Evolutionary conservation across 2,888 invertebrate species (phyloP).

Genomic region (Maniola hyperantus): DNA sequence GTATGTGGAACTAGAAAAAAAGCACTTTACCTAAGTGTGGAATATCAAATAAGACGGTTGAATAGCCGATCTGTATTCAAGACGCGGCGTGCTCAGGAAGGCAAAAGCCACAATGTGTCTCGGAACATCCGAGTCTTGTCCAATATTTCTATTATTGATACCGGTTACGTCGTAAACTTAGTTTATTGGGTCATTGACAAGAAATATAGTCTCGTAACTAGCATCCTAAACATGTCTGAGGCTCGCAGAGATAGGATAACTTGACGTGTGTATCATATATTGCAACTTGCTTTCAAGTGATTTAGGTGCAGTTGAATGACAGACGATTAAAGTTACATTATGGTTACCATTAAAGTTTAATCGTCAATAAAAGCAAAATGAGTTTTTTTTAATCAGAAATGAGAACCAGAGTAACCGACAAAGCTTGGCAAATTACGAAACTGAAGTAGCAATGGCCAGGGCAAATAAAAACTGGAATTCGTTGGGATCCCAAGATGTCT

Average conservation of each 20-base stretch:
- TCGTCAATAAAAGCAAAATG: too few species aligned
- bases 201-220: constrained; percentile 27
- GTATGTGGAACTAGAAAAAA: constrained; percentile 54
- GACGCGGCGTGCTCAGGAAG: constrained; percentile 61
- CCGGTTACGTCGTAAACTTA: constrained; percentile 38
- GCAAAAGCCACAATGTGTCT: constrained; percentile 73
- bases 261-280: constrained; percentile 11
- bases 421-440: too few species aligned
- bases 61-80: constrained; percentile 63
- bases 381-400: too few species aligned
- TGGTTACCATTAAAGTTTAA: too few species aligned
- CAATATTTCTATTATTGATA: constrained; percentile 69
- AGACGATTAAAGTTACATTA: neutral
- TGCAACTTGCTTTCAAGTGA: constrained; percentile 6
- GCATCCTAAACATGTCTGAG: constrained; percentile 19
- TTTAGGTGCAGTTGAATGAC: neutral
- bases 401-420: too few species aligned
- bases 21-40: constrained; percentile 61
- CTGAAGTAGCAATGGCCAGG: too few species aligned
- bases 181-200: constrained; percentile 38
- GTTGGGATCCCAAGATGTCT: too few species aligned
- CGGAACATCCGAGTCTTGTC: constrained; percentile 67
- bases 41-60: constrained; percentile 55
- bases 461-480: too few species aligned
- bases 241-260: constrained; percentile 1